A percentile compares a stretch with the other conserved stretches of the same genome.
These are phyloP conservation scores for Lagopus leucura DNA, from an alignment of 2,113 vertebrate species.

Conservation along the genomic window DNA sequence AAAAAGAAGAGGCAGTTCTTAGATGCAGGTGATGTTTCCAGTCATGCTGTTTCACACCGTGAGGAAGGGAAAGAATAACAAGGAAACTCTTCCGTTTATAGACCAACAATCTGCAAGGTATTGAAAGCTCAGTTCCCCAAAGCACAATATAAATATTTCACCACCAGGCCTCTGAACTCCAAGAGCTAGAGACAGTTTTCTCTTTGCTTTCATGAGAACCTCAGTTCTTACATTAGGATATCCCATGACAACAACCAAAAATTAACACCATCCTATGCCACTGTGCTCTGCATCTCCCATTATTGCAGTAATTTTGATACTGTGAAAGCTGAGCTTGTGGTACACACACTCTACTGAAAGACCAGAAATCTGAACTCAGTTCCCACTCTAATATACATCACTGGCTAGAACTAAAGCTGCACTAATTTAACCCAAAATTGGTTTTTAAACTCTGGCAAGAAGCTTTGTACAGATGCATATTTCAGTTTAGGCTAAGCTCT, in stretches of 20 bases:
- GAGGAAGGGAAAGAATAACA: background rate
- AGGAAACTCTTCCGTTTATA: background rate
- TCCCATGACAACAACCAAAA: background rate
- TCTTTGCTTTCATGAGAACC: background rate
- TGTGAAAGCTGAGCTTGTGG: background rate
- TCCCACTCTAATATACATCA: background rate
- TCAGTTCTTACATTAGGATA: background rate
- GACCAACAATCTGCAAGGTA: background rate
- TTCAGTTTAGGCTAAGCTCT: constrained; percentile 40
- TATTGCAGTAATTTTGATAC: background rate
- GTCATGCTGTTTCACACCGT: background rate
- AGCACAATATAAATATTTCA: background rate
- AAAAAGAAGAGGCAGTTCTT: background rate
- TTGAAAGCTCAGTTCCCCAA: background rate
- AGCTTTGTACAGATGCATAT: background rate
- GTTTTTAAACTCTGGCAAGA: constrained; percentile 16
- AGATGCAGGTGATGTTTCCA: background rate
- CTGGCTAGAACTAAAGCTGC: background rate
- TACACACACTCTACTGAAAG: background rate
- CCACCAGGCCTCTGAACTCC: background rate
- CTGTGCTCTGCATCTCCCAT: background rate
- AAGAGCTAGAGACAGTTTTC: background rate
- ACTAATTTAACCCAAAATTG: constrained; percentile 20
- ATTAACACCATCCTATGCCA: background rate
- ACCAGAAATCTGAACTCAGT: background rate